Conservation (phyloP, 2,888 invertebrate species). For the Harpalus rufipes region DNA sequence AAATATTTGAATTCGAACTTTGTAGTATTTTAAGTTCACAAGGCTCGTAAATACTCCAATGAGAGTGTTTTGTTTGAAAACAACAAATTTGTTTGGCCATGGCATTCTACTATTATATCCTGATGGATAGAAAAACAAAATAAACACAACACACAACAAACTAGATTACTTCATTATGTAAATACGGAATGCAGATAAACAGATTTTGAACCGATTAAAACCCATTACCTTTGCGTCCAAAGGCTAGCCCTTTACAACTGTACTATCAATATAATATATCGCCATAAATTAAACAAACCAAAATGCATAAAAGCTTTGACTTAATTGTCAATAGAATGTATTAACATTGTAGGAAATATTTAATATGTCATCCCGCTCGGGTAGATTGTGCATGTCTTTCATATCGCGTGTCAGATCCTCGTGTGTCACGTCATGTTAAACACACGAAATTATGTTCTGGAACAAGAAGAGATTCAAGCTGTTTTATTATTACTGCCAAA, state of each 20-base stretch:
- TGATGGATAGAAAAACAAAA: conserved; percentile 17
- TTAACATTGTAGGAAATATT: not conserved
- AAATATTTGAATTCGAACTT: not conserved
- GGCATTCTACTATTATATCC: conserved; percentile 22
- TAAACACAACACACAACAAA: not conserved
- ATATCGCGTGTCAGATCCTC: not conserved
- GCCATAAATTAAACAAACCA: too few species aligned
- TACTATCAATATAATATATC: too few species aligned
- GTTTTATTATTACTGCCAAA: not conserved
- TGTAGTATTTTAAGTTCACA: not conserved
- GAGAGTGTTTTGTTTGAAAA: conserved; percentile 17
- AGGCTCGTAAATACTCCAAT: not conserved
- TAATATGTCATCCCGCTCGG: not conserved
- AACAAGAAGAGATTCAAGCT: not conserved
- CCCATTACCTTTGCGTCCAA: not conserved
- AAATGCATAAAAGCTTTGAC: not conserved
- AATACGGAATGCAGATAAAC: not conserved
- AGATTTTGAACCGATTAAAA: not conserved
- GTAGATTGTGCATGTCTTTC: not conserved
- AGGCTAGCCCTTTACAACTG: too few species aligned
- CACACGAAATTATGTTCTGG: not conserved
- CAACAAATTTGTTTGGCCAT: conserved; percentile 31
- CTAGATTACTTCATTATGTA: conserved; percentile 13
- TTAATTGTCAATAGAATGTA: not conserved
- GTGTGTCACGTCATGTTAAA: conserved; percentile 1